A percentile compares a stretch with the other conserved stretches of the same genome.
These are phyloP conservation scores for Harpegnathos saltator DNA, from an alignment of 1,140 invertebrate genomes.

Conservation along the genomic window DNA sequence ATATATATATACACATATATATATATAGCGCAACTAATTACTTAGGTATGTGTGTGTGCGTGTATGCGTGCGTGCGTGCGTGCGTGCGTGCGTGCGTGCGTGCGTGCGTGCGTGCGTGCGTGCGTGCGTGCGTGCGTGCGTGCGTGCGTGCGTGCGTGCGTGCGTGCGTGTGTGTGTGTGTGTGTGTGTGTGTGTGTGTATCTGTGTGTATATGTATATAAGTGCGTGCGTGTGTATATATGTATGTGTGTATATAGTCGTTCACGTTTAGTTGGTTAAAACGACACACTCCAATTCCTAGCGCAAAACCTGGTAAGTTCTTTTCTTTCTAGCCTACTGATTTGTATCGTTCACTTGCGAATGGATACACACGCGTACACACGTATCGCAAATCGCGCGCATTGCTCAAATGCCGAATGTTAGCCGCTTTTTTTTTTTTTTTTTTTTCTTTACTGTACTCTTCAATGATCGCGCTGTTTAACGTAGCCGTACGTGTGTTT, in stretches of 20 bases:
- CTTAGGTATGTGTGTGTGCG: constrained; percentile 3
- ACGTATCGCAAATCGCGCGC: neutral
- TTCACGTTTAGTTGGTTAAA: constrained; percentile 81
- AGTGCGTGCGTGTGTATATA: constrained; percentile 30
- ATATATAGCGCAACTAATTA: constrained; percentile 59
- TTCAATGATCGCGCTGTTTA: too few species aligned
- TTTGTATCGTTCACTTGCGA: constrained; percentile 57
- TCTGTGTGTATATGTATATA: too few species aligned
- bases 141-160: neutral
- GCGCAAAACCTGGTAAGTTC: constrained; percentile 80
- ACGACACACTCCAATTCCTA: constrained; percentile 81
- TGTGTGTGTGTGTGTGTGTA: constrained; percentile 33
- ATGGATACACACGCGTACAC: neutral
- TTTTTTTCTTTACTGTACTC: too few species aligned
- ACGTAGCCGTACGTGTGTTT: too few species aligned
- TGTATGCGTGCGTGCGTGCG: neutral
- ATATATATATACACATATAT: constrained; percentile 49
- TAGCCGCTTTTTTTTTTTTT: neutral
- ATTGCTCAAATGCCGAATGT: constrained; percentile 37
- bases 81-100: constrained; percentile 56
- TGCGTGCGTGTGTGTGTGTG: neutral
- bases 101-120: constrained; percentile 54
- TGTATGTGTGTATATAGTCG: constrained; percentile 74
- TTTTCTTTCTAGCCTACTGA: constrained; percentile 62
- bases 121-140: constrained; percentile 66